Evolutionary conservation across 2,113 vertebrate species (phyloP), one percentile per base, ranked within the genome.

Genomic region (Takifugu bimaculatus): DNA sequence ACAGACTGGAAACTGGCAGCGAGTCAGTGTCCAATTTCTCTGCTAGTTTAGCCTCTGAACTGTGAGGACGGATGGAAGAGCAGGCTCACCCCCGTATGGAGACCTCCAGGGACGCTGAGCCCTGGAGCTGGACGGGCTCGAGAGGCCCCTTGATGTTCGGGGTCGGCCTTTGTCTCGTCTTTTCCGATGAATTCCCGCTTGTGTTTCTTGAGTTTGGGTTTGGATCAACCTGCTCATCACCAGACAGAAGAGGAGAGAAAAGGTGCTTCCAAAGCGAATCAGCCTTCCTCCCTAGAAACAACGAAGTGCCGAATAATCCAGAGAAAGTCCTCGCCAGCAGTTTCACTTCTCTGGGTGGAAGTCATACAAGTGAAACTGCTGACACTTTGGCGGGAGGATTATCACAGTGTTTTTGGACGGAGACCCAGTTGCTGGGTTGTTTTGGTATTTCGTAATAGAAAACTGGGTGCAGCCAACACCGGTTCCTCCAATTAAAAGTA

Each of bases 11-110:
- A 65, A 57, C 79, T 72, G 26, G 11, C 61, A 44, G 65, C 20
- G 20, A 49, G 62, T 67, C 56, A 68, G 88, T 84, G 81, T 88
- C 81, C 27, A 4, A 68, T 90, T 86, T 86, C 87, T 55, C 70
- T 59, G 72, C 73, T 86, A 54, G 85, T 84, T 86, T 84, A 80
- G 60, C 83, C 85, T 83, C 68, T 82, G 81, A 84, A 82, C 85
- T 48, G 77, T 79, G 81, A 65, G 80, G 84, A 80, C 20, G 67
- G 86, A 86, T 74, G 75, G 82, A 80, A 44, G 75, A 75, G 55
- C 28, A 80, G 73, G n/a, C 78, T 77, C 51, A 65, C 56, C 60
- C 77, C 76, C 71, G 81, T 68, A 73, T 74, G 32, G 13, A 68
- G 67, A 73, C 60, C 79, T 83, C 81, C 57, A 50, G 81, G 81